phyloP scores from a whole-genome alignment of 2,797 vertebrate species.

The Hapalemur alaotrensis region DNA sequence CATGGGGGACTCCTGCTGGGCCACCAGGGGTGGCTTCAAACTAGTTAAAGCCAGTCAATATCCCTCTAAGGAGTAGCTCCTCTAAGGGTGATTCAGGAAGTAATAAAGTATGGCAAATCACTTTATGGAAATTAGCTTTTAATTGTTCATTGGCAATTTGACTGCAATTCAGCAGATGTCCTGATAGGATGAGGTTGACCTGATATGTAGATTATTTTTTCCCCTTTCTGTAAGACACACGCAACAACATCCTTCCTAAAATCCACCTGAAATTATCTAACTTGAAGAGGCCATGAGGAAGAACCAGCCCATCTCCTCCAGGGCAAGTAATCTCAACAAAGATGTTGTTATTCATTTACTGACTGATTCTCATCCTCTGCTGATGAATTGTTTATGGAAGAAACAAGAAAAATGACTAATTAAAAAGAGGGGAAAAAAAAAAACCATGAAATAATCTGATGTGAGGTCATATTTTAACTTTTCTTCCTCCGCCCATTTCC shows the following conservation, averaged over 20 bases:
- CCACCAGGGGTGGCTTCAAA: neutral
- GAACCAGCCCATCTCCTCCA: neutral
- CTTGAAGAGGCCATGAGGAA: neutral
- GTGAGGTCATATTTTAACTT: neutral
- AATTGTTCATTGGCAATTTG: conserved; percentile 71
- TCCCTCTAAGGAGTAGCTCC: neutral
- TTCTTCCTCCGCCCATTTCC: neutral
- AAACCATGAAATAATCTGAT: neutral
- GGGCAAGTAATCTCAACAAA: conserved; percentile 34
- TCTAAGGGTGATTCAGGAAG: neutral
- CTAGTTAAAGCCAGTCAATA: neutral
- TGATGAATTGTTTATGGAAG: neutral
- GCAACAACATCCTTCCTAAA: neutral
- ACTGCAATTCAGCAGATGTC: conserved; percentile 62
- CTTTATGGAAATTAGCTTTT: conserved; percentile 75
- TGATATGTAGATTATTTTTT: conserved; percentile 43
- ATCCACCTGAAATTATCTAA: conserved; percentile 54
- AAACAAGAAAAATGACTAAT: neutral
- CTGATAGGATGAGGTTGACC: conserved; percentile 41
- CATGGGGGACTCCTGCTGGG: neutral
- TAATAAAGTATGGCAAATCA: conserved; percentile 40
- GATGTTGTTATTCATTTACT: neutral
- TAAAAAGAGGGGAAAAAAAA: neutral
- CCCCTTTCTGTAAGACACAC: neutral
- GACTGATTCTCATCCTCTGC: neutral